phyloP scores from a whole-genome alignment of 2,888 invertebrate genomes.

The Epirrhoe tristata region DNA sequence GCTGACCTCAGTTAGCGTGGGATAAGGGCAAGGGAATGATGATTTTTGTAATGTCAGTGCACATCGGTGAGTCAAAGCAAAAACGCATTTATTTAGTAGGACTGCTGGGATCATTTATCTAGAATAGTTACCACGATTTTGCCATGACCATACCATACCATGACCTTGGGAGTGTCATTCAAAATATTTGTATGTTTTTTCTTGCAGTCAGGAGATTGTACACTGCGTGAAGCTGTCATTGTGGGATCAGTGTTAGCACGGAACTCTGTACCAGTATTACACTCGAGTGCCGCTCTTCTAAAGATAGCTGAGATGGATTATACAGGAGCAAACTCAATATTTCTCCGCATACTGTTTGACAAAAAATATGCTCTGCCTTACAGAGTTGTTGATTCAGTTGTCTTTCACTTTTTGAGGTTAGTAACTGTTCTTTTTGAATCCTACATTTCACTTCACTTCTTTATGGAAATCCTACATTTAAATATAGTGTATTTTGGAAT shows the following conservation, averaged over 20 bases:
- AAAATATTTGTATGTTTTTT: conserved; percentile 9
- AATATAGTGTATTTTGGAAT: too few species aligned
- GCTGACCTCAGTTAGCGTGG: too few species aligned
- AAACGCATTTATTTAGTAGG: not conserved
- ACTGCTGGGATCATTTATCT: too few species aligned
- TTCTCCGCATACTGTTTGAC: conserved; percentile 96
- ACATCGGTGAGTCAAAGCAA: too few species aligned
- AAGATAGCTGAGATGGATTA: conserved; percentile 99
- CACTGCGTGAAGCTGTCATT: conserved; percentile 97
- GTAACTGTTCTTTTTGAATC: conserved; percentile 70
- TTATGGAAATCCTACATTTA: too few species aligned
- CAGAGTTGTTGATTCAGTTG: conserved; percentile 96
- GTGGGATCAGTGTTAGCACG: conserved; percentile 96
- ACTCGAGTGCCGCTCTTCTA: conserved; percentile 97
- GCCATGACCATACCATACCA: too few species aligned
- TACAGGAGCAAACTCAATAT: conserved; percentile 97
- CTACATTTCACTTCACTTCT: not conserved
- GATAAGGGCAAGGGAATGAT: too few species aligned
- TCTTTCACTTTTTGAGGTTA: conserved; percentile 96
- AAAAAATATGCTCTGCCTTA: conserved; percentile 99
- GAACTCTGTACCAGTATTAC: conserved; percentile 96
- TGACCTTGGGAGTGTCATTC: not conserved
- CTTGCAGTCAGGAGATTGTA: conserved; percentile 94
- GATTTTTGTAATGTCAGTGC: too few species aligned
- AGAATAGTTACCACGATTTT: too few species aligned